Conservation (phyloP, 1,140 invertebrate species). For the Sycophaga agraensis region DNA sequence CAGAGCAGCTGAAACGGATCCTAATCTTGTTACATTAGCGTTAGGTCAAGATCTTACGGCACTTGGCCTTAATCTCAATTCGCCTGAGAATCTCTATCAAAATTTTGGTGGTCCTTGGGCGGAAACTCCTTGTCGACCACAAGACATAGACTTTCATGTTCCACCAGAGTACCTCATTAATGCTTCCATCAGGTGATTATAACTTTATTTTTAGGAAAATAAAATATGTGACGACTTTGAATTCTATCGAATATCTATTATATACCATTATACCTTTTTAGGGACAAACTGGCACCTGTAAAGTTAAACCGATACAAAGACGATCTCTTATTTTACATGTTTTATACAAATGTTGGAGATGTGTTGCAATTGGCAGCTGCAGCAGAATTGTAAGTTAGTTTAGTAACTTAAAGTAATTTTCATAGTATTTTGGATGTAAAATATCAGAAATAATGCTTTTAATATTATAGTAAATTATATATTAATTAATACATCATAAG, state of each 20-base stretch:
- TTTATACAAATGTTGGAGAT: slow-evolving; percentile 98
- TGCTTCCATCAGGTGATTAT: slow-evolving; percentile 69
- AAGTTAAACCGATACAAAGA: slow-evolving; percentile 97
- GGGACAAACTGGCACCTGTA: slow-evolving; percentile 92
- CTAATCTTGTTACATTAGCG: slow-evolving; percentile 91
- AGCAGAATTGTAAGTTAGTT: slow-evolving; percentile 85
- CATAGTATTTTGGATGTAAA: too few relatives aligned
- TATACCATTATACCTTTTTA: slow-evolving; percentile 40
- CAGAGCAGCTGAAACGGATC: slow-evolving; percentile 93
- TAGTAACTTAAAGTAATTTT: not conserved
- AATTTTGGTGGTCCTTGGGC: slow-evolving; percentile 98
- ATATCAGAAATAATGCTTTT: too few relatives aligned
- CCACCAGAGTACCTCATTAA: slow-evolving; percentile 99
- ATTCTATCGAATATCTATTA: slow-evolving; percentile 4
- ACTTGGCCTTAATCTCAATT: slow-evolving; percentile 96
- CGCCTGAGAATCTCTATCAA: slow-evolving; percentile 93
- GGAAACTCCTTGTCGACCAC: slow-evolving; percentile 93
- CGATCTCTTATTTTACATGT: slow-evolving; percentile 98
- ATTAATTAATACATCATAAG: not conserved
- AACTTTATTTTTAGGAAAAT: not conserved
- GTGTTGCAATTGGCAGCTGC: slow-evolving; percentile 95
- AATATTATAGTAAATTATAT: too few relatives aligned
- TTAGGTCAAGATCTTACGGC: slow-evolving; percentile 96
- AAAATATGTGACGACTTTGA: not conserved
- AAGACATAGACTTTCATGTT: slow-evolving; percentile 98